Base-by-base conservation (phyloP, 1,140 invertebrate genomes). In the Cydia amplana region DNA sequence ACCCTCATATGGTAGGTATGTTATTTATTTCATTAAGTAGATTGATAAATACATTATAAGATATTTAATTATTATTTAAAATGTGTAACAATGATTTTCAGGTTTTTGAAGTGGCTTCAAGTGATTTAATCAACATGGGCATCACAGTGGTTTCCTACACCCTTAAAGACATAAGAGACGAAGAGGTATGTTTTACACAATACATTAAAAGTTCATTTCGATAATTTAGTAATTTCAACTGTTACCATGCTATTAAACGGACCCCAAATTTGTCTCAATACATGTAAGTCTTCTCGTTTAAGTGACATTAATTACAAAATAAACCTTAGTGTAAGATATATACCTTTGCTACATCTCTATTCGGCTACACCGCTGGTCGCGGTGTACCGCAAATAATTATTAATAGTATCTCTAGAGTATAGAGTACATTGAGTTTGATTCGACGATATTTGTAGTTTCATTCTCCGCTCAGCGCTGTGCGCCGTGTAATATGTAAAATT, bases 131-230 rank as follows among this genome's bases (percentile, higher is more conserved):
- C 77, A 99, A 99, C 88, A 99, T 99, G 98, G 98, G 98, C 14
- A 99, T 99, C 83, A 99, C 98, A 74, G 98, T 99, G 5, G 98
- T 99, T 9, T 99, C 98, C 1, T 99, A 99, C 91, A 99, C 98
- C 1, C 94, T 99, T 16, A 99, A 99, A 94, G 98, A 99, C 93
- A 98, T 99, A 79, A 94, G 98, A 79, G 99, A 99, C 93, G 98
- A 99, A 92, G 98, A 99, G 96, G 98, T 99, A 94, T 93, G 93
- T 82, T 72, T 36, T 75, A n/a, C 43, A 67, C 49, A 70, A 20
- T 75, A 65, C 36, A 55, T 49, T 14, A n/a, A 51, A 51, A 51
- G n/a, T 51, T 51, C 49, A 51, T 51, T 4, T 16, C n/a, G 0
- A 12, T 51, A 16, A 16, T 51, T 3, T 16, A 46, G 10, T 1